A percentile compares a stretch with the other conserved stretches of the same genome.
Conservation (phyloP, 2,888 invertebrate species). For the Steinernema carpocapsae region DNA sequence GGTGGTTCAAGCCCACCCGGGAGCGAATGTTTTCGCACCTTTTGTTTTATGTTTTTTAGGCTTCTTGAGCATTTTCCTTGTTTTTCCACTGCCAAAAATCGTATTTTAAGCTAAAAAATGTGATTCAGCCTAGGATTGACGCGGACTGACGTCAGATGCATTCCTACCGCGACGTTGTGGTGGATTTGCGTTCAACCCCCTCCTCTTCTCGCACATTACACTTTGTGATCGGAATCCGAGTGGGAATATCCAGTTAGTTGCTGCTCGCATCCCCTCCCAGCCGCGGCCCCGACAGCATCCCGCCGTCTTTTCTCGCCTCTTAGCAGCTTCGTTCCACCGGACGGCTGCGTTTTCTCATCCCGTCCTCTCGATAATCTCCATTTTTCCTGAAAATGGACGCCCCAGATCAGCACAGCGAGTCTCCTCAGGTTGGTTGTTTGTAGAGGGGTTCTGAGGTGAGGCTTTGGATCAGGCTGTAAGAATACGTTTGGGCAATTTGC, state of each 20-base stretch:
- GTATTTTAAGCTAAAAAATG: too few species aligned
- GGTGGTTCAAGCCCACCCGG: conserved; percentile 80
- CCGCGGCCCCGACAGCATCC: conserved; percentile 2
- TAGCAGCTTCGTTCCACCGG: neutral
- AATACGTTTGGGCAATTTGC: too few species aligned
- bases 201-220: conserved; percentile 26
- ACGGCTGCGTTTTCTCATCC: too few species aligned
- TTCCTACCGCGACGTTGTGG: conserved; percentile 1
- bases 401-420: conserved; percentile 22
- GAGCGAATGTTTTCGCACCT: neutral
- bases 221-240: conserved; percentile 20
- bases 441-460: too few species aligned
- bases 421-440: neutral
- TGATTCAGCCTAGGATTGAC: neutral
- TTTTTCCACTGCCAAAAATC: too few species aligned
- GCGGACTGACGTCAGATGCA: conserved; percentile 10
- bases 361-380: too few species aligned
- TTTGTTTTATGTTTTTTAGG: neutral
- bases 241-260: conserved; percentile 33
- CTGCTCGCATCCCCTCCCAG: conserved; percentile 12
- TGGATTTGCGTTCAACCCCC: conserved; percentile 32
- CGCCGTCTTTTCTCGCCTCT: conserved; percentile 7
- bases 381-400: neutral
- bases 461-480: too few species aligned
- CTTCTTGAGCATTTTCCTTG: neutral